Evolutionary conservation across 2,797 vertebrate species (phyloP), one percentile per base, ranked within the genome.

Genomic region (Brotula barbata): DNA sequence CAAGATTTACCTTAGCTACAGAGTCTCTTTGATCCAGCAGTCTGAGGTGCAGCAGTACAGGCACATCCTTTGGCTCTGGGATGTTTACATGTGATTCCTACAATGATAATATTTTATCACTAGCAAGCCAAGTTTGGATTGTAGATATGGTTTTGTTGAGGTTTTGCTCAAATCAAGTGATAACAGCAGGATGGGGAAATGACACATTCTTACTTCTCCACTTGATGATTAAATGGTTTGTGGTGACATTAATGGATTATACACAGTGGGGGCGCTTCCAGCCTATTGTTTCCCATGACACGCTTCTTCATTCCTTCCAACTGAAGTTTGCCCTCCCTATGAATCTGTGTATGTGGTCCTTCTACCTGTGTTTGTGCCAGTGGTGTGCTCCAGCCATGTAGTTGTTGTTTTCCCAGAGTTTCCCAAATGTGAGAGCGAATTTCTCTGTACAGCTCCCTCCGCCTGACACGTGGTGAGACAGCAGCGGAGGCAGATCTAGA

Each of bases 11-110:
- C 89, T 94, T 95, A 0, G 92, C 93, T 40, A 89, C 92, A 34
- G 92, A 87, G 65, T 94, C 92, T 73, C 89, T 92, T 62, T 95
- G 92, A 78, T 94, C 94, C 71, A 95, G 72, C 56, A 94, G 77
- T 55, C 93, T 86, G 43, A 93, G 86, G 68, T 93, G 90, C 22
- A 90, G 73, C 25, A 94, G 85, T 44, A 89, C 84, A 16, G 94
- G 93, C 2, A 93, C 81, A 6, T 93, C 90, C 86, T 90, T 92
- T 14, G 89, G 90, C 50, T 92, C 91, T 15, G 83, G 79, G 25
- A 80, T 68, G 9, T 80, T 62, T 12, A 87, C 83, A 7, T 71
- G 65, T 14, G 83, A 82, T 46, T 91, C 85, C 88, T 89, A 22
- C 40, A 72, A 54, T n/a, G 25, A 80, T 14, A 8, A 61, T 10